Conservation (phyloP, 2,113 vertebrate species). For the Merops nubicus region DNA sequence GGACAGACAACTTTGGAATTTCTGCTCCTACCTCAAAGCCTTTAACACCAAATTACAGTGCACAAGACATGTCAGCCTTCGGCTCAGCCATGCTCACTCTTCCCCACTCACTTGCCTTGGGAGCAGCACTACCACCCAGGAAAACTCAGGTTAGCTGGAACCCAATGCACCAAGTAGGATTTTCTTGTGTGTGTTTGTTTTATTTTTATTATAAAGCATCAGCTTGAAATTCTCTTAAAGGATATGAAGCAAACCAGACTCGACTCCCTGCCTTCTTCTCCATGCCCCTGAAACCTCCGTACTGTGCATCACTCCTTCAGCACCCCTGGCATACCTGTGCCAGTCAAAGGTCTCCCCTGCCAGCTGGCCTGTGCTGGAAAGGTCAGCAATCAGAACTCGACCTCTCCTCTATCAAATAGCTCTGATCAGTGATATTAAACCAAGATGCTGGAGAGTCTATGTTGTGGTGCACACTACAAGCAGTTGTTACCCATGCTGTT, state of each 20-base stretch:
- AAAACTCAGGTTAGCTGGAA: background rate
- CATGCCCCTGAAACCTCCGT: fast-evolving
- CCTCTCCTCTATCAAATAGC: background rate
- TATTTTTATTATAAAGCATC: background rate
- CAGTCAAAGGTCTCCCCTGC: background rate
- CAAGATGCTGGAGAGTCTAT: background rate
- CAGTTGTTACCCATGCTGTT: background rate
- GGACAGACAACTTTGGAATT: background rate
- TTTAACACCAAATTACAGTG: background rate
- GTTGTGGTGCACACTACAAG: background rate
- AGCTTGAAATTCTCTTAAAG: background rate
- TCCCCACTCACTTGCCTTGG: background rate
- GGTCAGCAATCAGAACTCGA: background rate
- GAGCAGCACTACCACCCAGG: background rate
- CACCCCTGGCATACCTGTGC: background rate
- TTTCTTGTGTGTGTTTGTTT: background rate
- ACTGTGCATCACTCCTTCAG: background rate
- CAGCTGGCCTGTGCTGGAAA: background rate
- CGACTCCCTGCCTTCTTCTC: background rate
- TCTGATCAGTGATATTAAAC: background rate
- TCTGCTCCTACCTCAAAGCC: background rate
- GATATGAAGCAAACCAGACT: background rate
- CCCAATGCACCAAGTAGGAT: background rate
- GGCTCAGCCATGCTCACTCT: background rate
- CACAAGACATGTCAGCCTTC: background rate